These are phyloP conservation scores for Mus pahari DNA, from an alignment of 2,113 vertebrate species.

Conservation along the genomic window DNA sequence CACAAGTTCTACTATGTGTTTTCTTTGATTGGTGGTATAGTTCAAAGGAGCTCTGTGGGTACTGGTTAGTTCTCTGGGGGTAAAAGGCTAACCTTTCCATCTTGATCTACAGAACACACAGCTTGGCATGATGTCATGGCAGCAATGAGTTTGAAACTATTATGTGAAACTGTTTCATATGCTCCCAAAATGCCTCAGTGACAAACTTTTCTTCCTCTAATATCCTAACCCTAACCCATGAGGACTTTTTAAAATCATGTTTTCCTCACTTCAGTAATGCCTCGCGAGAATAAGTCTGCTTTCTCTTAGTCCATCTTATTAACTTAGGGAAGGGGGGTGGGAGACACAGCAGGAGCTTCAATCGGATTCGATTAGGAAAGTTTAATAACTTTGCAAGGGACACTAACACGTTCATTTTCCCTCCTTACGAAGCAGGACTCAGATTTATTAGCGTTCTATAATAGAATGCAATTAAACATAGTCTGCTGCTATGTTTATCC, in stretches of 20 bases:
- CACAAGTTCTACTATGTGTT: no score
- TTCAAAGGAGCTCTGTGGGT: no score
- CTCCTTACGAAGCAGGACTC: neutral
- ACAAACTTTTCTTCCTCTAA: neutral
- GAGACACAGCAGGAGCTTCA: neutral
- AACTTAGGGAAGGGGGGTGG: neutral
- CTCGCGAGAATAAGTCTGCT: neutral
- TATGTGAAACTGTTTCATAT: neutral
- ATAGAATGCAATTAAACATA: neutral
- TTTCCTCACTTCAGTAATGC: neutral
- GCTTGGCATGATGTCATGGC: neutral
- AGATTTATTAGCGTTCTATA: conserved; percentile 10
- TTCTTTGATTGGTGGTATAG: no score
- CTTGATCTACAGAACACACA: neutral
- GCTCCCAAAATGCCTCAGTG: neutral
- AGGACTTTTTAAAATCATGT: neutral
- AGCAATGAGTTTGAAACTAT: neutral
- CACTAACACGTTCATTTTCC: neutral
- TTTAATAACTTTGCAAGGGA: conserved; percentile 10
- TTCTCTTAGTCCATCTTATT: neutral
- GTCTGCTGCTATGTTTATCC: neutral
- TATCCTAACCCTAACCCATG: no score
- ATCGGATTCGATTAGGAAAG: neutral
- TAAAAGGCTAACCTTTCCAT: neutral
- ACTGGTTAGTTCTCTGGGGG: neutral